Evolutionary conservation across 2,888 invertebrate genomes (phyloP).

Genomic region (Laspeyria flexula): DNA sequence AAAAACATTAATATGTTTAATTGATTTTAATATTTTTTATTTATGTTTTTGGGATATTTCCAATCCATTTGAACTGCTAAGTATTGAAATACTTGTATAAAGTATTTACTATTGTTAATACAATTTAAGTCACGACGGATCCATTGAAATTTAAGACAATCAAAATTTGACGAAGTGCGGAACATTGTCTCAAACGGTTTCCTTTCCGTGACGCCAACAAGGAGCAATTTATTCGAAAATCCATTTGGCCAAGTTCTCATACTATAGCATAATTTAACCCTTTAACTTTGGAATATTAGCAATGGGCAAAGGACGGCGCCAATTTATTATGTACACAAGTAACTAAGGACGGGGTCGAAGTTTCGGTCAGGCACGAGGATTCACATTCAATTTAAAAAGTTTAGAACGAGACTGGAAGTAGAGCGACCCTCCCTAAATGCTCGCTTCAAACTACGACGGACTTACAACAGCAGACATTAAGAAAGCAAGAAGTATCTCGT

Average conservation of each 20-base stretch:
- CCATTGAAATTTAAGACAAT: no score
- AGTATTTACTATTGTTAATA: no score
- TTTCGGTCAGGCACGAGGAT: constrained; percentile 43
- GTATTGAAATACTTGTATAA: no score
- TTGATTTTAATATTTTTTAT: no score
- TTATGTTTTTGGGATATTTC: no score
- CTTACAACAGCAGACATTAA: constrained; percentile 40
- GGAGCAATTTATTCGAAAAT: constrained; percentile 28
- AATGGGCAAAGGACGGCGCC: constrained; percentile 39
- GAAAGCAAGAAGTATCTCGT: constrained; percentile 33
- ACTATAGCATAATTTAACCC: constrained; percentile 28
- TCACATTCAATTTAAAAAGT: constrained; percentile 74
- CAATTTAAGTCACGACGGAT: no score
- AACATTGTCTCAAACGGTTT: background rate
- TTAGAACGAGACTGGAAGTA: constrained; percentile 56
- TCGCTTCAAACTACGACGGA: constrained; percentile 43
- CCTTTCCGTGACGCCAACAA: constrained; percentile 1
- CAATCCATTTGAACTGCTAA: no score
- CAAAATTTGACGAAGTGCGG: no score
- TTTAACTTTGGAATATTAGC: constrained; percentile 35
- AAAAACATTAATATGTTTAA: no score
- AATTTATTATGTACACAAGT: constrained; percentile 65
- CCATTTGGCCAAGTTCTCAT: constrained; percentile 27
- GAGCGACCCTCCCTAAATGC: constrained; percentile 43
- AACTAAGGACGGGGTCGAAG: constrained; percentile 46